phyloP scores from a whole-genome alignment of 2,888 invertebrate genomes.

The Myathropa florea region DNA sequence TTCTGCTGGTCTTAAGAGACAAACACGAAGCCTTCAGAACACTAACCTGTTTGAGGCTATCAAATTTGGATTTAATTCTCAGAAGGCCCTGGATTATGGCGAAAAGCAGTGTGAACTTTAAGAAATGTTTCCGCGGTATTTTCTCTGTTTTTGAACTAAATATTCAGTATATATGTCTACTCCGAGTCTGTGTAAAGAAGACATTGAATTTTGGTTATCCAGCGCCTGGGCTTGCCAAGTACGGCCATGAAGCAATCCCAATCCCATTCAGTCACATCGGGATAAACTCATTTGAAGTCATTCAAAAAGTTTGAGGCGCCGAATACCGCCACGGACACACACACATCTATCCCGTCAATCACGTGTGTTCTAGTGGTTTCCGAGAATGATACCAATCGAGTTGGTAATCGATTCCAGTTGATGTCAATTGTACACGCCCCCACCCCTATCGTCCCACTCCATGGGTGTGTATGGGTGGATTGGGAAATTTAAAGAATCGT shows the following conservation, averaged over 20 bases:
- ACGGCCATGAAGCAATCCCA: not conserved
- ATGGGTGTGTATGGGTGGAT: not conserved
- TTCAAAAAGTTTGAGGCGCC: not conserved
- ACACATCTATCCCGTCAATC: conserved; percentile 5
- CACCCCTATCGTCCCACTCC: not conserved
- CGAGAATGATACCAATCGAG: conserved; percentile 23
- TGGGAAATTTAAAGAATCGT: not conserved
- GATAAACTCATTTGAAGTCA: not conserved
- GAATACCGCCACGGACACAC: not conserved
- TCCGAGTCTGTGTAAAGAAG: too few relatives aligned
- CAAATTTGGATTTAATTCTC: too few relatives aligned
- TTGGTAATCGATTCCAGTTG: conserved; percentile 45
- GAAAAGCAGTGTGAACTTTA: too few relatives aligned
- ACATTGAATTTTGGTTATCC: not conserved
- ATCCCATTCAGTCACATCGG: not conserved
- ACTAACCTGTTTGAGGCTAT: too few relatives aligned
- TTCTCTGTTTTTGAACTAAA: too few relatives aligned
- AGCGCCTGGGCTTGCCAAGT: not conserved
- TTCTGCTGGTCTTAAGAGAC: too few relatives aligned
- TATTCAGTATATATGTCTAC: too few relatives aligned
- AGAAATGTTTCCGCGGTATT: too few relatives aligned
- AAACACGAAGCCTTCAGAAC: too few relatives aligned
- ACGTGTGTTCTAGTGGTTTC: not conserved
- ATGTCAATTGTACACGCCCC: conserved; percentile 20
- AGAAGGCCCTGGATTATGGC: too few relatives aligned